Percentiles rank a stretch among this genome's conserved stretches.
phyloP scores from a whole-genome alignment of 2,113 vertebrate genomes.

The Platichthys flesus region DNA sequence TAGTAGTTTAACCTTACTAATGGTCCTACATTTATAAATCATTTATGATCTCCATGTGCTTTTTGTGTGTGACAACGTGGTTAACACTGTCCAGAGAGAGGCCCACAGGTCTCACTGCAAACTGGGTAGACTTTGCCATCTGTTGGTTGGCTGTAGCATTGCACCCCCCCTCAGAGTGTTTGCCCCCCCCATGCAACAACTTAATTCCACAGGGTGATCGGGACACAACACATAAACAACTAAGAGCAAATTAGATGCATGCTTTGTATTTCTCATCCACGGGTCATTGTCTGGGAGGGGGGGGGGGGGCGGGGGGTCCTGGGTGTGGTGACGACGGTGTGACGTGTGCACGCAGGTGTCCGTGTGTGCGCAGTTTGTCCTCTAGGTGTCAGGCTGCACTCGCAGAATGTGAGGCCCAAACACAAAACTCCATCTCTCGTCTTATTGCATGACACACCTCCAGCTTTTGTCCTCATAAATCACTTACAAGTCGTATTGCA shows the following conservation, averaged over 20 bases:
- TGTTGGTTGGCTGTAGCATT: slow-evolving; percentile 56
- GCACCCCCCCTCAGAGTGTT: slow-evolving; percentile 7
- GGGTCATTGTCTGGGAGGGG: slow-evolving; percentile 3
- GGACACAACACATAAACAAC: neutral
- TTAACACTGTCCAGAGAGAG: slow-evolving; percentile 40
- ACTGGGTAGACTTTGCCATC: slow-evolving; percentile 64
- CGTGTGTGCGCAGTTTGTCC: slow-evolving; percentile 34
- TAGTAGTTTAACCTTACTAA: neutral
- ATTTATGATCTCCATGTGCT: slow-evolving; percentile 1
- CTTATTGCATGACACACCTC: slow-evolving; percentile 2
- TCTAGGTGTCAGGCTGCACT: slow-evolving; percentile 72
- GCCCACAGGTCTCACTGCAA: slow-evolving; percentile 40
- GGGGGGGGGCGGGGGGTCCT: neutral
- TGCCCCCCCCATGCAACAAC: neutral
- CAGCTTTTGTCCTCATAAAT: slow-evolving; percentile 28
- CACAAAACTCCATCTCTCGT: slow-evolving; percentile 14
- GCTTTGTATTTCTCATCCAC: neutral
- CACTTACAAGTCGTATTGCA: slow-evolving; percentile 1
- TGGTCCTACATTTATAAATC: neutral
- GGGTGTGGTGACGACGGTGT: slow-evolving; percentile 22
- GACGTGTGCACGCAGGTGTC: neutral
- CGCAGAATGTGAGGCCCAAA: slow-evolving; percentile 10
- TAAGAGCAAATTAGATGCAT: neutral
- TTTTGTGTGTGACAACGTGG: slow-evolving; percentile 23
- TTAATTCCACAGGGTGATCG: neutral